Base-by-base conservation (phyloP, 2,797 vertebrate species). In the Dendrocincla tyrannina region DNA sequence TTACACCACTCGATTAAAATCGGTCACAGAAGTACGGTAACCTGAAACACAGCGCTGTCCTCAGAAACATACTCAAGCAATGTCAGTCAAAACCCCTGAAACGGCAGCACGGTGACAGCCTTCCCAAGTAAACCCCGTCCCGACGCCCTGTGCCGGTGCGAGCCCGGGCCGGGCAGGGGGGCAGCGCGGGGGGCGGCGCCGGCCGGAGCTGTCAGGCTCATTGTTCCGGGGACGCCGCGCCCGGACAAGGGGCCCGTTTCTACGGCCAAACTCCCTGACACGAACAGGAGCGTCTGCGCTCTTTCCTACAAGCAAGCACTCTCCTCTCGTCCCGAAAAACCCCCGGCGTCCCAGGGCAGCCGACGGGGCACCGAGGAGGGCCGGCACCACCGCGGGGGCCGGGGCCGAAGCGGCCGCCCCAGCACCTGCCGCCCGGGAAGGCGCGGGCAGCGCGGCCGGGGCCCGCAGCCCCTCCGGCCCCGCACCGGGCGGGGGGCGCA, bases 171-270 rank as follows among this genome's bases (percentile, higher is more conserved):
- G 47, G 47, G 47, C 12, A 25, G 47, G 23, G 41, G 33, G 37
- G 41, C 63, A 41, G 73, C 46, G 25, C 35, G 35, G 35, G 35
- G 35, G 35, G 35, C 35, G 35, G 35, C 35, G 35, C 59, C 53
- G 87, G 89, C 86, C n/a, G 74, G 79, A 68, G 72, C 88, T 80
- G 85, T 90, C 94, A 90, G 75, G 27, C 64, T 79, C 76, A 85
- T 95, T 95, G 95, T 93, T 94, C 27, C 30, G 76, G 79, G 83
- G 59, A 68, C 75, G 68, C 50, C 7, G 50, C 63, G 32, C 47
- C 58, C 30, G 14, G 3, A 9, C 25, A 27, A 3, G 16, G 17
- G 12, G 3, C 11, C 7, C 8, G 18, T 77, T 87, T 84, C 33
- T 39, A 60, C 28, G 12, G 30, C 3, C 13, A 30, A 68, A 59